Conservation (phyloP, 2,888 invertebrate genomes). For the Tetragonisca angustula region DNA sequence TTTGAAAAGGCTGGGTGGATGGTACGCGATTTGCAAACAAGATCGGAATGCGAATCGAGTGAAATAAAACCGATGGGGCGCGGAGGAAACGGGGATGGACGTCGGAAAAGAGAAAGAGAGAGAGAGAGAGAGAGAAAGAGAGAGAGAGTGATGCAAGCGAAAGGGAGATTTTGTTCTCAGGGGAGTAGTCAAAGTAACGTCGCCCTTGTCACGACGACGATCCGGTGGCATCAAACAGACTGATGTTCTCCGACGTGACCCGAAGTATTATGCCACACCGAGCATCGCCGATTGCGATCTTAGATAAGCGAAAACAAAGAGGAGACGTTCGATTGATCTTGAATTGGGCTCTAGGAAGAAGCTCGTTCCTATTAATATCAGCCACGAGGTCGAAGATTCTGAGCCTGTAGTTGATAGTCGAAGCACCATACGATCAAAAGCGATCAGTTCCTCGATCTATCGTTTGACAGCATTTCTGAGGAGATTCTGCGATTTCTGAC, state of each 20-base stretch:
- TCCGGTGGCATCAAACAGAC: conserved; percentile 82
- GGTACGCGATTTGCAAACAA: conserved; percentile 80
- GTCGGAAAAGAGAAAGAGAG: conserved; percentile 46
- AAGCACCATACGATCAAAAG: background rate
- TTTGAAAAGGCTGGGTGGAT: conserved; percentile 70
- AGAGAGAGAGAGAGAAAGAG: background rate
- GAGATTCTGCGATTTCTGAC: too few relatives aligned
- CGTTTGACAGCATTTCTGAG: background rate
- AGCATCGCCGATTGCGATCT: conserved; percentile 53
- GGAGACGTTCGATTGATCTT: conserved; percentile 48
- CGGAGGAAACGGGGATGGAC: conserved; percentile 60
- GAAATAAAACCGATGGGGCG: conserved; percentile 51
- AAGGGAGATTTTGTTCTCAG: conserved; percentile 83
- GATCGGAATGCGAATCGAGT: conserved; percentile 62
- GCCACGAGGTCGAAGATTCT: background rate
- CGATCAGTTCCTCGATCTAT: background rate
- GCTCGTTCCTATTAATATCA: conserved; percentile 14
- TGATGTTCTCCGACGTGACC: conserved; percentile 76
- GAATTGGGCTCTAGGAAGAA: conserved; percentile 9
- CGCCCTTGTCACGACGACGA: conserved; percentile 81
- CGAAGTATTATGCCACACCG: conserved; percentile 39
- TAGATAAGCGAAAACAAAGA: conserved; percentile 49
- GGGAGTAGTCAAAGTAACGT: conserved; percentile 83
- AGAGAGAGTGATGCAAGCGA: conserved; percentile 25
- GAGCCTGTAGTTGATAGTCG: background rate